Conservation (phyloP, 2,888 invertebrate genomes). For the Acleris laterana region DNA sequence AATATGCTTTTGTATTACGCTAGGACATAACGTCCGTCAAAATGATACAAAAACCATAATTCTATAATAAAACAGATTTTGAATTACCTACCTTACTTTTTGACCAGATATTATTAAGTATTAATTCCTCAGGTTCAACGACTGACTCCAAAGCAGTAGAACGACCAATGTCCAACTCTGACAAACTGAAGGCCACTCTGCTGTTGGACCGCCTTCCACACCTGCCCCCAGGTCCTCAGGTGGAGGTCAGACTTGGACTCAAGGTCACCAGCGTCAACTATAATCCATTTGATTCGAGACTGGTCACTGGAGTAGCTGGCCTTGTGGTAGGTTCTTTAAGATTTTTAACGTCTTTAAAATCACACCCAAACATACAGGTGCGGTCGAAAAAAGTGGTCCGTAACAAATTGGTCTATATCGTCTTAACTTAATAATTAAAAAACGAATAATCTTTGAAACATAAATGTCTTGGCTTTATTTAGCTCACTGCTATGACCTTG, state of each 20-base stretch:
- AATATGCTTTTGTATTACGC: too few relatives aligned
- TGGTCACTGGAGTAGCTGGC: constrained; percentile 62
- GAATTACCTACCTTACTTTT: not conserved
- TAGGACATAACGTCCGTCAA: too few relatives aligned
- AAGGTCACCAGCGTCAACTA: constrained; percentile 63
- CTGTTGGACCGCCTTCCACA: constrained; percentile 74
- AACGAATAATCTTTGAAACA: too few relatives aligned
- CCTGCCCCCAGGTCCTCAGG: constrained; percentile 53
- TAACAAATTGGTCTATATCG: too few relatives aligned
- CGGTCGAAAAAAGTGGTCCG: too few relatives aligned
- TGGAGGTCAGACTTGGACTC: constrained; percentile 57
- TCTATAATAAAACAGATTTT: too few relatives aligned
- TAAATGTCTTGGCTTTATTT: too few relatives aligned
- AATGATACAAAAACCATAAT: not conserved
- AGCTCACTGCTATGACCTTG: too few relatives aligned
- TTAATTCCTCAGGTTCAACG: constrained; percentile 41
- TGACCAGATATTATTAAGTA: not conserved
- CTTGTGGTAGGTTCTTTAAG: constrained; percentile 55
- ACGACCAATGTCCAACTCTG: constrained; percentile 71
- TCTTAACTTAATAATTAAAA: too few relatives aligned
- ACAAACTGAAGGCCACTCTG: constrained; percentile 81
- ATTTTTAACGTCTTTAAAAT: not conserved
- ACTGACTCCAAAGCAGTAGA: constrained; percentile 67
- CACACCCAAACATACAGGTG: too few relatives aligned
- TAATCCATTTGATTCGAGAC: constrained; percentile 61